Evolutionary conservation across 2,113 vertebrate genomes (phyloP).

Genomic region (Hippocampus zosterae): DNA sequence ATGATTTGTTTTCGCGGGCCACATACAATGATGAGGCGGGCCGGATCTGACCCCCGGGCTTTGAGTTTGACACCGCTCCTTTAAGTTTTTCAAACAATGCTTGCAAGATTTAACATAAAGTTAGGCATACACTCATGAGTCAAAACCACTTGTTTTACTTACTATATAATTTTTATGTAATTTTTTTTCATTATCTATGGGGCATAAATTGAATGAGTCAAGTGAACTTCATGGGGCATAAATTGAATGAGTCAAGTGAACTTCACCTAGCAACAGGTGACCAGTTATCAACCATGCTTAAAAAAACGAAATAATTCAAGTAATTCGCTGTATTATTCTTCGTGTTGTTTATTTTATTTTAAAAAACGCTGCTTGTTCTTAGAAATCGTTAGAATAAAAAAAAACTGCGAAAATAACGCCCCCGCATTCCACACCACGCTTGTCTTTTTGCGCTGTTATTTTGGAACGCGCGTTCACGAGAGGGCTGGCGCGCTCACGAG

Average conservation of each 20-base stretch:
- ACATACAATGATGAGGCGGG: no score
- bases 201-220: not conserved
- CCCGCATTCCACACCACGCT: not conserved
- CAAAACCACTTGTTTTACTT: not conserved
- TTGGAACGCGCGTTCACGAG: conserved; percentile 8
- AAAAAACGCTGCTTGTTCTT: not conserved
- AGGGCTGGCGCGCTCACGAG: conserved; percentile 22
- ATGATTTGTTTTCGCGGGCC: no score
- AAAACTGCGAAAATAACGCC: not conserved
- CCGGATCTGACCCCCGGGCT: no score
- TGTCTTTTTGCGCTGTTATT: conserved; percentile 2
- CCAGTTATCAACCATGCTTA: not conserved
- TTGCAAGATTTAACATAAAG: no score
- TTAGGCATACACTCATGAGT: no score
- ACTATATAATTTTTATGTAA: no score
- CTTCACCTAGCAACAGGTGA: not conserved
- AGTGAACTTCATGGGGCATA: not conserved
- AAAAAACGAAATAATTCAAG: not conserved
- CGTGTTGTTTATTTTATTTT: not conserved
- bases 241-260: not conserved
- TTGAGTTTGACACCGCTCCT: no score
- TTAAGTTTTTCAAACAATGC: no score
- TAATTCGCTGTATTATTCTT: not conserved
- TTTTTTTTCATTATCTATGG: not conserved
- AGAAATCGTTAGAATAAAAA: not conserved